Evolutionary conservation across 2,797 vertebrate genomes (phyloP).

Genomic region (Galago senegalensis): DNA sequence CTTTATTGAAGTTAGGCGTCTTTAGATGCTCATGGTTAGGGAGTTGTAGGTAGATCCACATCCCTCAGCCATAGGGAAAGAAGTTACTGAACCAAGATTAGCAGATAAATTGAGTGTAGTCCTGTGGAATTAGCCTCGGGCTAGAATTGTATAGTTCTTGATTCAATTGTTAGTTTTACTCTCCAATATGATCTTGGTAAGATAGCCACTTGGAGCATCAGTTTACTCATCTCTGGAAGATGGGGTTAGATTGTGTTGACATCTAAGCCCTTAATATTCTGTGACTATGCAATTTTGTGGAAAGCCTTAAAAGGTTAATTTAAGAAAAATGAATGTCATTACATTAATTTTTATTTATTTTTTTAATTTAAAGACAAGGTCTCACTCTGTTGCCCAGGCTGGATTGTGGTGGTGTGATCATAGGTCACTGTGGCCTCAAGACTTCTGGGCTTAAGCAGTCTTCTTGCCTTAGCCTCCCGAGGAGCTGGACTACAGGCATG

Average conservation of each 20-base stretch:
- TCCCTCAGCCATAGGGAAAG: constrained; percentile 8
- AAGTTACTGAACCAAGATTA: neutral
- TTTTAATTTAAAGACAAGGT: neutral
- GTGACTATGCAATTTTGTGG: constrained; percentile 48
- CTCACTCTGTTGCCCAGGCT: neutral
- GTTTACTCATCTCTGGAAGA: constrained; percentile 30
- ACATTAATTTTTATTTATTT: neutral
- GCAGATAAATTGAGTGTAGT: neutral
- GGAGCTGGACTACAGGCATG: neutral
- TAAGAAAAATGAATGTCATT: constrained; percentile 25
- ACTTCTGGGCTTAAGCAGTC: neutral
- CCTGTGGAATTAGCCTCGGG: neutral
- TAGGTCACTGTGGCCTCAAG: neutral
- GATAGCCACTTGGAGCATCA: neutral
- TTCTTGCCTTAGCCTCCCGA: neutral
- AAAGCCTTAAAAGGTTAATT: constrained; percentile 53
- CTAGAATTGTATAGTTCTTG: constrained; percentile 1
- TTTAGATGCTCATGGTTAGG: neutral
- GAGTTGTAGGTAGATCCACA: neutral
- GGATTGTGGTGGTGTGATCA: neutral
- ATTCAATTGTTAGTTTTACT: neutral
- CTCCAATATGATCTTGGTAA: neutral
- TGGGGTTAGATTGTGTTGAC: constrained; percentile 9
- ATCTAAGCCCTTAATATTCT: constrained; percentile 13
- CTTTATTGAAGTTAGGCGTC: neutral